Evolutionary conservation across 2,113 vertebrate genomes (phyloP).

Genomic region (Grammomys surdaster): DNA sequence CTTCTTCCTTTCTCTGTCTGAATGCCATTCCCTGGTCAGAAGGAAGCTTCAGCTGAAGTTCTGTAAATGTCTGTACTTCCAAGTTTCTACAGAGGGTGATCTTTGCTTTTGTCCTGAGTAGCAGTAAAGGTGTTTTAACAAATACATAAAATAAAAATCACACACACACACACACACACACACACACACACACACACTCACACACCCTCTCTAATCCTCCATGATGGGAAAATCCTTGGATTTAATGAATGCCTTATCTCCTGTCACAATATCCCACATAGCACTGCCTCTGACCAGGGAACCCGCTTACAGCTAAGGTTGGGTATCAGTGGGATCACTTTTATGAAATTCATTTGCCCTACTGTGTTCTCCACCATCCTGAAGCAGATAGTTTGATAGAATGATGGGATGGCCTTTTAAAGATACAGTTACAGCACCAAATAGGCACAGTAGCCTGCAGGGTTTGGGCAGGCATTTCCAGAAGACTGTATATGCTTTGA

Average conservation of each 20-base stretch:
- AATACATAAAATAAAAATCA: constrained; percentile 76
- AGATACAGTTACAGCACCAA: background rate
- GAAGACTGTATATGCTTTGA: background rate
- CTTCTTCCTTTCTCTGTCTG: background rate
- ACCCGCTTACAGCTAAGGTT: background rate
- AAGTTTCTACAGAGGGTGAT: constrained; percentile 13
- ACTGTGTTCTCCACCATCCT: background rate
- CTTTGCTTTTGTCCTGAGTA: constrained; percentile 57
- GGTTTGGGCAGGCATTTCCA: background rate
- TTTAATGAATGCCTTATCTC: background rate
- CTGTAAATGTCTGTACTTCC: constrained; percentile 54
- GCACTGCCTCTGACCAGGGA: background rate
- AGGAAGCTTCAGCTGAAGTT: background rate
- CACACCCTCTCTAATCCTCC: background rate
- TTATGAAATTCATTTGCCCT: background rate
- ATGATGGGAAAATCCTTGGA: background rate
- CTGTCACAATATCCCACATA: background rate
- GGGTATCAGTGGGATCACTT: background rate
- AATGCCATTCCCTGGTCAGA: background rate
- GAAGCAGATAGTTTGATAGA: background rate
- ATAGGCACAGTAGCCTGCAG: background rate
- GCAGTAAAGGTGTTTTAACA: constrained; percentile 67
- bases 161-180: background rate
- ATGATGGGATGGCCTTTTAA: background rate
- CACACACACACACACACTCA: background rate